Evolutionary conservation across 2,113 vertebrate species (phyloP).

Genomic region (Protobothrops mucrosquamatus): DNA sequence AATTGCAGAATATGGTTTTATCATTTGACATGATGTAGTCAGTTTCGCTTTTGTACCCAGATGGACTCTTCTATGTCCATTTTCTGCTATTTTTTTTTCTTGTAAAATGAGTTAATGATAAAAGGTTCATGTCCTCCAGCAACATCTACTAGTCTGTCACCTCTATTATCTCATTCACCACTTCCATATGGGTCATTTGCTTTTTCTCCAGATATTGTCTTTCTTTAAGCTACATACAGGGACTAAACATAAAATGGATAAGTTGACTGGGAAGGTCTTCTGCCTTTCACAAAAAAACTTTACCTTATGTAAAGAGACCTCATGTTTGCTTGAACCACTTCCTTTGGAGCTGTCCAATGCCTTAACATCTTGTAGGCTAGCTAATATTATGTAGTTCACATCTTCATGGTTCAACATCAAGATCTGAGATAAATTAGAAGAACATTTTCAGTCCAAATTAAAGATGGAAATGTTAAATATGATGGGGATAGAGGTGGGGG

Average conservation of each 20-base stretch:
- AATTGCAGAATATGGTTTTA: no score
- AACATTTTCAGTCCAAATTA: slow-evolving; percentile 42
- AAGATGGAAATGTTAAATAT: slow-evolving; percentile 39
- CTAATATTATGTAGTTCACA: not conserved
- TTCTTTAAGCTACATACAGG: not conserved
- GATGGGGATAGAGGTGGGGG: slow-evolving; percentile 1
- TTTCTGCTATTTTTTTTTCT: no score
- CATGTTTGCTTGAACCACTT: not conserved
- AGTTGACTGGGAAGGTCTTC: not conserved
- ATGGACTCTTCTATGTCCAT: no score
- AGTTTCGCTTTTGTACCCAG: no score
- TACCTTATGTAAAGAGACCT: not conserved
- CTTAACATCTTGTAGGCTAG: not conserved
- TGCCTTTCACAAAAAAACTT: not conserved
- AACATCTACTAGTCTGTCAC: not conserved
- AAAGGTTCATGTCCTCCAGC: not conserved
- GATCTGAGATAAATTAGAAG: slow-evolving; percentile 20
- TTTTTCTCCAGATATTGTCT: not conserved
- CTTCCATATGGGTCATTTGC: not conserved
- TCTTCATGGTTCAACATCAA: not conserved
- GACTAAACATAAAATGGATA: not conserved
- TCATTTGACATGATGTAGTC: no score
- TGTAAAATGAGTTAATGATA: no score
- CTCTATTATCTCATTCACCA: not conserved
- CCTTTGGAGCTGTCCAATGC: not conserved